A percentile compares a stretch with the other conserved stretches of the same genome.
Evolutionary conservation across 2,113 vertebrate genomes (phyloP).

Genomic region (Empidonax alnorum): DNA sequence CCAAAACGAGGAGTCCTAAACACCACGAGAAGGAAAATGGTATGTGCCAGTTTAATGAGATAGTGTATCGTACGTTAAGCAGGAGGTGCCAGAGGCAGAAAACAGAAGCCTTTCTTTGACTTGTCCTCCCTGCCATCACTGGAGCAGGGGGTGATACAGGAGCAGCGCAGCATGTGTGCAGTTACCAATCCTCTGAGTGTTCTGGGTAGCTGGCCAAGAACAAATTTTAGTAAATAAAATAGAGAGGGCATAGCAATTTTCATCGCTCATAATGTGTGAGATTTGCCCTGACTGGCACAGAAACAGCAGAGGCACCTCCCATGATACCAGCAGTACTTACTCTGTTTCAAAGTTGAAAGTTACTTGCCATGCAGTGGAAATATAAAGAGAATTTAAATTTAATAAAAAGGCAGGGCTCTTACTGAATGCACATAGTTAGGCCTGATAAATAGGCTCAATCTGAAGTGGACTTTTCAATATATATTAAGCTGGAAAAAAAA

Average conservation of each 20-base stretch:
- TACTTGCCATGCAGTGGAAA: background rate
- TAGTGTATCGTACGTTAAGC: background rate
- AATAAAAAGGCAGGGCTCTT: background rate
- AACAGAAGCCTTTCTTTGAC: background rate
- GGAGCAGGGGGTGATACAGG: accelerated
- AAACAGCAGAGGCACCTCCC: background rate
- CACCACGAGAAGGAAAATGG: background rate
- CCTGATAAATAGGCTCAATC: background rate
- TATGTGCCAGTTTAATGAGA: background rate
- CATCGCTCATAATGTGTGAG: background rate
- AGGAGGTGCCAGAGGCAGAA: background rate
- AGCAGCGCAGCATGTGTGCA: accelerated
- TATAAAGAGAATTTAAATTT: background rate
- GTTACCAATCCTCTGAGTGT: background rate
- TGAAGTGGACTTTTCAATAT: background rate
- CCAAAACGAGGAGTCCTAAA: background rate
- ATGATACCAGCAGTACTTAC: background rate
- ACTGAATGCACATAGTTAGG: background rate
- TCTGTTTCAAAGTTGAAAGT: background rate
- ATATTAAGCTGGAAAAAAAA: background rate
- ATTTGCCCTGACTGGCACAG: background rate
- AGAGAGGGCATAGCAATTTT: background rate
- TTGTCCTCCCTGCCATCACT: background rate
- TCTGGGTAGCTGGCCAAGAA: background rate
- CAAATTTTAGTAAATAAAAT: background rate